These are phyloP conservation scores for Drosophila neonasuta DNA, from an alignment of 2,888 invertebrate species.

Conservation along the genomic window DNA sequence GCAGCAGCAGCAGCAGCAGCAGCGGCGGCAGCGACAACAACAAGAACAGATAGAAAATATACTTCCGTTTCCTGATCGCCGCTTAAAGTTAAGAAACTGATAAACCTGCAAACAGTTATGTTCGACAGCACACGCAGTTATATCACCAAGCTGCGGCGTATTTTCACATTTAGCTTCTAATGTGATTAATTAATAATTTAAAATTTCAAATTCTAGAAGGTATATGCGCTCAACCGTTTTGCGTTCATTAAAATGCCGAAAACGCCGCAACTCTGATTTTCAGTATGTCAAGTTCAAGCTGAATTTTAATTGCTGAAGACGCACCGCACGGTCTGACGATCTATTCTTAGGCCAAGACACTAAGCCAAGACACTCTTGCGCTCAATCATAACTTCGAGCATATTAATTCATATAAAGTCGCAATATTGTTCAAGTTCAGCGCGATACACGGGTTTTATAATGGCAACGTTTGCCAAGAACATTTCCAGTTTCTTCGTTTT, in stretches of 20 bases:
- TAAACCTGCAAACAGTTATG: conserved; percentile 55
- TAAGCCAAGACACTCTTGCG: conserved; percentile 11
- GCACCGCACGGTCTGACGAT: conserved; percentile 36
- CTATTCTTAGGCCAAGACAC: conserved; percentile 53
- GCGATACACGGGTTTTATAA: conserved; percentile 25
- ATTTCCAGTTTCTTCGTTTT: conserved; percentile 42
- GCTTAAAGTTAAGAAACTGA: conserved; percentile 46
- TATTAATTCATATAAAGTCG: conserved; percentile 32
- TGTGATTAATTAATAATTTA: conserved; percentile 36
- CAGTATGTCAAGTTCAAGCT: conserved; percentile 69
- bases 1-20: conserved; percentile 13
- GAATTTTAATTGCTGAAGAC: conserved; percentile 38
- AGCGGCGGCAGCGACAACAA: conserved; percentile 18
- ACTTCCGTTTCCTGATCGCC: conserved; percentile 73
- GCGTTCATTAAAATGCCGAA: conserved; percentile 17
- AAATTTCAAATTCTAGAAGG: conserved; percentile 53
- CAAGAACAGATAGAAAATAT: conserved; percentile 30
- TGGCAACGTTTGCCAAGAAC: conserved; percentile 51
- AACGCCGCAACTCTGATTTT: conserved; percentile 2
- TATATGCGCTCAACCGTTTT: conserved; percentile 7
- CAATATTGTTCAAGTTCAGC: conserved; percentile 62
- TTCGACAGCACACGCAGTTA: conserved; percentile 3
- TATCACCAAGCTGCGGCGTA: conserved; percentile 11
- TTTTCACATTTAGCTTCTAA: conserved; percentile 30
- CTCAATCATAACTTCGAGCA: conserved; percentile 40